phyloP scores from a whole-genome alignment of 2,113 vertebrate genomes.

The Excalfactoria chinensis region DNA sequence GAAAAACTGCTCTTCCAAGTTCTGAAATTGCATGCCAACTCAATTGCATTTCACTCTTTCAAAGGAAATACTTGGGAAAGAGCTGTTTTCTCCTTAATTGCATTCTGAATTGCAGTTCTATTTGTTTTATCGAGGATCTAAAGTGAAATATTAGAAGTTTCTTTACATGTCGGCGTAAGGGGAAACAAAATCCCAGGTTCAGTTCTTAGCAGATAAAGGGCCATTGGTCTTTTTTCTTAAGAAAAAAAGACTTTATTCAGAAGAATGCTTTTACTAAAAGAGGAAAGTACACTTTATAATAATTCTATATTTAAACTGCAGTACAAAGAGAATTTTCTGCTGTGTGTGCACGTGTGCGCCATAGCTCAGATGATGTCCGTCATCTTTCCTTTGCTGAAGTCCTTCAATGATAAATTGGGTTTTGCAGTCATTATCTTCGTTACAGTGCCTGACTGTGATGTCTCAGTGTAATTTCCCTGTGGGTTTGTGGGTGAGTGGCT shows the following conservation, averaged over 20 bases:
- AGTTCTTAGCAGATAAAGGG: neutral
- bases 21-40: neutral
- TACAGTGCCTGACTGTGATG: neutral
- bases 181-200: neutral
- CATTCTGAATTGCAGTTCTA: neutral
- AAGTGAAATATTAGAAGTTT: neutral
- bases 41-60: neutral
- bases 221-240: neutral
- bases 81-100: neutral
- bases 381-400: neutral
- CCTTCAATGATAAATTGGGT: neutral
- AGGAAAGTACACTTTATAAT: neutral
- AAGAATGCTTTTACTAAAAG: neutral
- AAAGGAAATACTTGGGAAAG: neutral
- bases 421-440: neutral
- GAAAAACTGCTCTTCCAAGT: neutral
- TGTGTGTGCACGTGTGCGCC: no score
- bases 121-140: neutral
- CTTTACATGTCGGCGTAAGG: neutral
- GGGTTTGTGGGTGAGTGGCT: conserved; percentile 13
- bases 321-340: neutral
- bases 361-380: neutral
- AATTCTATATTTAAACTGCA: neutral
- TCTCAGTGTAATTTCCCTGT: conserved; percentile 18
- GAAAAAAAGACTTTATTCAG: neutral